Conservation (phyloP, 2,888 invertebrate genomes). For the Rotaria sp. region DNA sequence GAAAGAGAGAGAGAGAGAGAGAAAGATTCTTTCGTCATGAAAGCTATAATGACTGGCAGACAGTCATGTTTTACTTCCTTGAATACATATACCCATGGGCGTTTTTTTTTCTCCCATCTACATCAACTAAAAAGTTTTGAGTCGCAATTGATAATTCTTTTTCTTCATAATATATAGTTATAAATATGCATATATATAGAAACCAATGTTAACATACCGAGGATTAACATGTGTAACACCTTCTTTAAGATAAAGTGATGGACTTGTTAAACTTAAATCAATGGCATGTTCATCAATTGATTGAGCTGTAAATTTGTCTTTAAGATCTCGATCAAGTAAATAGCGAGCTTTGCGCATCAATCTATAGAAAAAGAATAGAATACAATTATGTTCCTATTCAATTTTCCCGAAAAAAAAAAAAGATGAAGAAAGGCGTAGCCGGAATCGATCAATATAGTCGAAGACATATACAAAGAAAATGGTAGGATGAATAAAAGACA, state of each 20-base stretch:
- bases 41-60: neutral
- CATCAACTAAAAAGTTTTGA: neutral
- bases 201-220: slow-evolving; percentile 5
- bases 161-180: too few species aligned
- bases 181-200: neutral
- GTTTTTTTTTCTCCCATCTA: neutral
- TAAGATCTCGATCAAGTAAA: slow-evolving; percentile 73
- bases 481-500: neutral
- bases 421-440: neutral
- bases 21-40: neutral
- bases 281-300: slow-evolving; percentile 63
- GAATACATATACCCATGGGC: neutral
- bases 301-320: slow-evolving; percentile 72
- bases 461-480: neutral
- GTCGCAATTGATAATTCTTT: neutral
- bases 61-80: neutral
- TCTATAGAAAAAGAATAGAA: slow-evolving; percentile 50
- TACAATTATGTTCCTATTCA: neutral
- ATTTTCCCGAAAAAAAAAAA: neutral
- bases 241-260: slow-evolving; percentile 47
- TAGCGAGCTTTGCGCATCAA: slow-evolving; percentile 72
- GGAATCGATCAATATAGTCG: neutral
- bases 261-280: slow-evolving; percentile 51
- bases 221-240: slow-evolving; percentile 42
- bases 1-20: neutral